Percentiles rank a stretch among this genome's conserved stretches.
Conservation (phyloP, 2,113 vertebrate genomes). For the Anser cygnoides region DNA sequence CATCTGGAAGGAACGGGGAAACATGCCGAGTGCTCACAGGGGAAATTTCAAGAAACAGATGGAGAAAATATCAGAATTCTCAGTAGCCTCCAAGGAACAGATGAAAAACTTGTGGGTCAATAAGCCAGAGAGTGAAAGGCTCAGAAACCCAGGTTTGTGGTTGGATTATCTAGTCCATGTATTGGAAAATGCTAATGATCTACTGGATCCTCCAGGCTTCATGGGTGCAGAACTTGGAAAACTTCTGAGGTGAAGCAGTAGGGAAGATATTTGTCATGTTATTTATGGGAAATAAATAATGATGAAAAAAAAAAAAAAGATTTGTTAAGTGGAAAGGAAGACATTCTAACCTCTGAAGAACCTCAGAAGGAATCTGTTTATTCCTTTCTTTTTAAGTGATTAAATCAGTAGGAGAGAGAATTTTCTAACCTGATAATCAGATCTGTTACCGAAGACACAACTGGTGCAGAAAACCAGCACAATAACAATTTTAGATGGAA, state of each 20-base stretch:
- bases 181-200: not conserved
- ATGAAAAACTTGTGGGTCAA: conserved; percentile 66
- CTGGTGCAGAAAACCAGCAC: conserved; percentile 28
- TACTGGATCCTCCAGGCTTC: not conserved
- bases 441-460: conserved; percentile 25
- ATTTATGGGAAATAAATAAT: not conserved
- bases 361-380: not conserved
- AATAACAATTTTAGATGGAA: conserved; percentile 44
- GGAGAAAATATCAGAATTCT: conserved; percentile 69
- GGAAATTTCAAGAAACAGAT: conserved; percentile 71
- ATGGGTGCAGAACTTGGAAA: not conserved
- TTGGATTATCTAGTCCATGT: not conserved
- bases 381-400: not conserved
- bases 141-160: conserved; percentile 17
- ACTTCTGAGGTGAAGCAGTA: conserved; percentile 6
- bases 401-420: not conserved
- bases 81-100: conserved; percentile 31
- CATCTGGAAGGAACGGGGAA: conserved; percentile 68
- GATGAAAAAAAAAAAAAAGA: not conserved
- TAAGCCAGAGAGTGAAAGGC: conserved; percentile 59
- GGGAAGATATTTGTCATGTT: not conserved
- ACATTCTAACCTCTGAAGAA: not conserved
- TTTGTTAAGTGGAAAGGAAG: not conserved
- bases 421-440: conserved; percentile 3
- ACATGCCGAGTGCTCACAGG: conserved; percentile 50